Evolutionary conservation across 2,888 invertebrate genomes (phyloP), one percentile per base, ranked within the genome.

Genomic region (Eristalinus aeneus): DNA sequence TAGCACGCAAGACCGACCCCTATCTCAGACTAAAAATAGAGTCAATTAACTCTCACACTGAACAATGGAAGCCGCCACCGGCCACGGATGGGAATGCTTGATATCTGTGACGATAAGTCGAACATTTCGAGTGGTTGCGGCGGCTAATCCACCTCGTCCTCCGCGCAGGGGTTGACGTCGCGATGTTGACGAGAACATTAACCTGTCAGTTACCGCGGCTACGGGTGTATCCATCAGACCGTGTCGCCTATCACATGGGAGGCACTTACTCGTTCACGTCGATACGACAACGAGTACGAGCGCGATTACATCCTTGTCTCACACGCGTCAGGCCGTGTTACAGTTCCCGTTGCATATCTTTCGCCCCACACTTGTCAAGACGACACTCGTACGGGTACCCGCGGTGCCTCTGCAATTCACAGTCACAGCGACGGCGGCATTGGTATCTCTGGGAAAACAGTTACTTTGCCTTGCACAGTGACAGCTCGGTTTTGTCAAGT

Each of bases 171-270:
- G 46, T 16, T n/a, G 82, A 60, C 56, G 63, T 71, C 61, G 65
- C 79, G 27, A 81, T 68, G 53, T 80, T 80, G 81, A 85, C 76
- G 85, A 77, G 86, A 82, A 81, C 86, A 82, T 86, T 86, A 86
- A 86, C 86, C 86, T 78, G 74, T 82, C 77, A 76, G 82, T 58
- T 46, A 39, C 23, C 23, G 67, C 54, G 54, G 36, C 75, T 84
- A 60, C 75, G 53, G 68, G 72, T 46, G 8, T 81, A 67, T 77
- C 76, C 85, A 81, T 73, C 85, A 85, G 81, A 85, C 81, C 85
- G 68, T 76, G 73, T 76, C 74, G 69, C 77, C 54, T 27, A 64
- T 64, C 75, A 75, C 69, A 75, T 75, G 69, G 63, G 53, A 77
- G 53, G 60, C 58, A 75, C 72, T 80, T 80, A 60, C 72, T 54